A percentile compares a stretch with the other conserved stretches of the same genome.
These are phyloP conservation scores for Leguminivora glycinivorella DNA, from an alignment of 1,140 invertebrate species.

Conservation along the genomic window DNA sequence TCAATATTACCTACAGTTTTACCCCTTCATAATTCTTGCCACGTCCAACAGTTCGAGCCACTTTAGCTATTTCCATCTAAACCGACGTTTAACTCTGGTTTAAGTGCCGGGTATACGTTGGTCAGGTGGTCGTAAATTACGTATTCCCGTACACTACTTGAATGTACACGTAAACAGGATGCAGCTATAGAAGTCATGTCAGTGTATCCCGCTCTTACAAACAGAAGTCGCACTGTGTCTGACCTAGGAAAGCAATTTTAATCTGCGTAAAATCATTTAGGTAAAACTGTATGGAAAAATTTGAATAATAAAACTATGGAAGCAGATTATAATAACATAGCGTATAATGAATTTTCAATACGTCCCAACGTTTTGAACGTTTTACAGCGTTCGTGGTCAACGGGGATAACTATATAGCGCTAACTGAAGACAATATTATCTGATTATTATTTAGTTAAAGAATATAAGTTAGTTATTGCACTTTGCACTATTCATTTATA, in stretches of 20 bases:
- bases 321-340: too few relatives aligned
- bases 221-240: background rate
- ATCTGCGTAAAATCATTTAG: background rate
- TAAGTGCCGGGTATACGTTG: background rate
- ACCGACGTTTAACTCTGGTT: conserved; percentile 15
- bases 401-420: too few relatives aligned
- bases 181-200: background rate
- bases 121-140: conserved; percentile 20
- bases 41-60: conserved; percentile 8
- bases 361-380: too few relatives aligned
- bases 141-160: background rate
- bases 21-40: conserved; percentile 1
- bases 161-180: background rate
- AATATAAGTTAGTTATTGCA: too few relatives aligned
- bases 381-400: too few relatives aligned
- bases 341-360: too few relatives aligned
- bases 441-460: too few relatives aligned
- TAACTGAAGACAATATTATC: too few relatives aligned
- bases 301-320: too few relatives aligned
- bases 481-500: too few relatives aligned
- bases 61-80: background rate
- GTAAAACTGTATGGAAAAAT: too few relatives aligned
- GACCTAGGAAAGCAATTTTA: background rate
- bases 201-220: background rate
- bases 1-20: background rate